These are phyloP conservation scores for Lapara coniferarum DNA, from an alignment of 2,888 invertebrate genomes.

Conservation along the genomic window DNA sequence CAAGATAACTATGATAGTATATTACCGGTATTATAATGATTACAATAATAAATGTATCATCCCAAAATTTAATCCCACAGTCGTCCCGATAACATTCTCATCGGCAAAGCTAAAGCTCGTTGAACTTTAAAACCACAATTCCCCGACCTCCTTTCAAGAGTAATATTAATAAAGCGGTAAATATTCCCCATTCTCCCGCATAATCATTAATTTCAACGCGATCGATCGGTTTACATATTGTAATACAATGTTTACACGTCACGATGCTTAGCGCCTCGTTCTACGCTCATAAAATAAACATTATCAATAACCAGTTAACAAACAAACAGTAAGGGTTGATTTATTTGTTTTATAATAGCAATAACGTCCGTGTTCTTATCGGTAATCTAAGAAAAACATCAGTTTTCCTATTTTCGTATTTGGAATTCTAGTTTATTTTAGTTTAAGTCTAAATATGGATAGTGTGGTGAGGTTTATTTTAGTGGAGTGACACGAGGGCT, in stretches of 20 bases:
- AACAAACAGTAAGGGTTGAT: slow-evolving; percentile 46
- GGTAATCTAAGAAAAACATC: slow-evolving; percentile 26
- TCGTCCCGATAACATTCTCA: no score
- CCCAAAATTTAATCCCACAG: no score
- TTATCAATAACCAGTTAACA: slow-evolving; percentile 46
- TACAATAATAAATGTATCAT: no score
- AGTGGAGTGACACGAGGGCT: no score
- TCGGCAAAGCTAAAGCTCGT: no score
- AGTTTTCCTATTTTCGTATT: neutral
- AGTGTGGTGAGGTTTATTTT: neutral
- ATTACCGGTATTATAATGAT: no score
- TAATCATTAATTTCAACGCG: slow-evolving; percentile 8
- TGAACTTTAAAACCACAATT: neutral
- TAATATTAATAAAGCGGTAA: neutral
- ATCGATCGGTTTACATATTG: slow-evolving; percentile 17
- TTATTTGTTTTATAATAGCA: slow-evolving; percentile 38
- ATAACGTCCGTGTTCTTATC: slow-evolving; percentile 33
- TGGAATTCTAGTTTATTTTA: slow-evolving; percentile 4
- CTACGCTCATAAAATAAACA: slow-evolving; percentile 49
- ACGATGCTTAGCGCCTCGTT: slow-evolving; percentile 16
- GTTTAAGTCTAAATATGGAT: neutral
- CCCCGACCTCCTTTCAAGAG: neutral
- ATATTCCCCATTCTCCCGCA: neutral
- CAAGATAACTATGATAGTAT: no score
- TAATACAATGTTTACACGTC: slow-evolving; percentile 3